phyloP scores from a whole-genome alignment of 2,888 invertebrate species.

The Lasioglossum vierecki region DNA sequence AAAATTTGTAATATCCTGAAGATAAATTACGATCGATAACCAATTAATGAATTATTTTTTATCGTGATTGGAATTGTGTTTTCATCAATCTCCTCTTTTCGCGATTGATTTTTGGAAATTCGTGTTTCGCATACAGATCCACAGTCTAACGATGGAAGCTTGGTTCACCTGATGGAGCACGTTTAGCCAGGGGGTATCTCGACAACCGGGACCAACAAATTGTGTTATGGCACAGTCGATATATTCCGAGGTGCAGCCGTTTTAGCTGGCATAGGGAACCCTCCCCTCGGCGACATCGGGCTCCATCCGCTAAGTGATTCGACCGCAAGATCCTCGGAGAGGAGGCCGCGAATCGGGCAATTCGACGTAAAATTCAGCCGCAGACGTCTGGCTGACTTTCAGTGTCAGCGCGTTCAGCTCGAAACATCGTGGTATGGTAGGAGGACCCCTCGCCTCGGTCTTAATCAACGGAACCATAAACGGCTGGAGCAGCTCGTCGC shows the following conservation, averaged over 20 bases:
- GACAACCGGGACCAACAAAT: neutral
- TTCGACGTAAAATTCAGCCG: constrained; percentile 26
- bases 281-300: neutral
- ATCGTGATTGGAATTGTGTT: neutral
- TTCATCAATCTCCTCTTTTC: neutral
- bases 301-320: neutral
- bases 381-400: constrained; percentile 30
- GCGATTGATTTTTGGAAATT: neutral
- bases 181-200: neutral
- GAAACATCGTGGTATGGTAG: constrained; percentile 13
- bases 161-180: neutral
- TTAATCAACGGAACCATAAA: constrained; percentile 58
- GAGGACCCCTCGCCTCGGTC: constrained; percentile 10
- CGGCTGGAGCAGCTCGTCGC: constrained; percentile 32
- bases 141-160: neutral
- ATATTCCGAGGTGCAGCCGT: neutral
- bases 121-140: neutral
- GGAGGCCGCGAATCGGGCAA: neutral
- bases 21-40: no score
- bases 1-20: no score
- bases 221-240: neutral
- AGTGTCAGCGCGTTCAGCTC: constrained; percentile 40
- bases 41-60: no score
- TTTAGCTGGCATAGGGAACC: neutral
- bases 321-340: neutral